Conservation (phyloP, 2,888 invertebrate genomes). For the Ochropleura leucogaster region DNA sequence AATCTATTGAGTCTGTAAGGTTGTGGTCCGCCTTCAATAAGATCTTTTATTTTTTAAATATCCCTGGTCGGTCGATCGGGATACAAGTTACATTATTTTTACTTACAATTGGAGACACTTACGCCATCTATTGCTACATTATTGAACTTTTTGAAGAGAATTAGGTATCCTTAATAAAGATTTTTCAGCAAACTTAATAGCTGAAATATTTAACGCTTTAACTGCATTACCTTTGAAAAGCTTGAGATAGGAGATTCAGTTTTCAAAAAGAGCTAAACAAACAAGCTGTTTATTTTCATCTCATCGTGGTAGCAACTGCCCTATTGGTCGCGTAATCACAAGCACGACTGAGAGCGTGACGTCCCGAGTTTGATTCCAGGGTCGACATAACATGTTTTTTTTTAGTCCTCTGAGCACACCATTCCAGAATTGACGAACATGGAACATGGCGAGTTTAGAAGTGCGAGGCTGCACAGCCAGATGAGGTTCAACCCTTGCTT, state of each 20-base stretch:
- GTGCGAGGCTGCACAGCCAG: too few species aligned
- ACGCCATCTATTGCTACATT: constrained; percentile 30
- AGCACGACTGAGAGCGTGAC: too few species aligned
- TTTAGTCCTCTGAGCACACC: too few species aligned
- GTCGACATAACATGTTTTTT: too few species aligned
- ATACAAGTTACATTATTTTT: background rate
- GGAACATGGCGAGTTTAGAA: too few species aligned
- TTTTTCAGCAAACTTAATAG: background rate
- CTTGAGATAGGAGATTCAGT: background rate
- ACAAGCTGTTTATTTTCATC: background rate
- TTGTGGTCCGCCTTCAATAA: background rate
- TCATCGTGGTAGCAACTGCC: background rate
- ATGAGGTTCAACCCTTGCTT: too few species aligned
- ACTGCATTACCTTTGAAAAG: too few species aligned
- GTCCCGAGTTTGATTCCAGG: too few species aligned
- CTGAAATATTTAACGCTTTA: too few species aligned
- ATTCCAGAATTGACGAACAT: too few species aligned
- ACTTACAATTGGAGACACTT: background rate
- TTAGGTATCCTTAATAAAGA: too few species aligned
- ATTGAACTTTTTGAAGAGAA: background rate
- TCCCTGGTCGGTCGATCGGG: background rate
- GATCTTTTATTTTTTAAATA: background rate
- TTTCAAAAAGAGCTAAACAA: background rate
- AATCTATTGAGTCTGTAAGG: background rate
- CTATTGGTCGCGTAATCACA: too few species aligned